These are phyloP conservation scores for Echinarachnius parma DNA, from an alignment of 53 echinoderm and acorn worm genomes.

Conservation along the genomic window DNA sequence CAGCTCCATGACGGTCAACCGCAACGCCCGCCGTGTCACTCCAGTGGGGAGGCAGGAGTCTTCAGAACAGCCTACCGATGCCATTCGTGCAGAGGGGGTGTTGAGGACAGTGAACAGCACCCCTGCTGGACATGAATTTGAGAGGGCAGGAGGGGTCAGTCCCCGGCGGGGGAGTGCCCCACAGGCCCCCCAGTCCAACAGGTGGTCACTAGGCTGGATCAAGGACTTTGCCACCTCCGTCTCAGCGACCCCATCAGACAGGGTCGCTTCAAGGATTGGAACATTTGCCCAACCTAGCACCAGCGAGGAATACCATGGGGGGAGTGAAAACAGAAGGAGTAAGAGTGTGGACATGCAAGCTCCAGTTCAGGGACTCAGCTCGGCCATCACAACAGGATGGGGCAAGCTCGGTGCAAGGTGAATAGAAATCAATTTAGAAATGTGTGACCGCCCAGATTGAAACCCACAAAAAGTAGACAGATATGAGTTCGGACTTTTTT, in stretches of 20 bases:
- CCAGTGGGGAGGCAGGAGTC: slow-evolving; percentile 50
- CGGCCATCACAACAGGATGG: slow-evolving; percentile 48
- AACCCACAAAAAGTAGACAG: no score
- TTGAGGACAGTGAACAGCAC: slow-evolving; percentile 69
- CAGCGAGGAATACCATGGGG: slow-evolving; percentile 7
- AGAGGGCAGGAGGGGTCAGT: background rate
- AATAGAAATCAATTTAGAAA: slow-evolving; percentile 7
- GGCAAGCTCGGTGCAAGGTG: slow-evolving; percentile 73
- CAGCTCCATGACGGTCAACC: slow-evolving; percentile 23
- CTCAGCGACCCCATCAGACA: slow-evolving; percentile 39
- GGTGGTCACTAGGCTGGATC: slow-evolving; percentile 83
- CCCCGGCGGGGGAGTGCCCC: background rate
- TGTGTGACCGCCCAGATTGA: no score
- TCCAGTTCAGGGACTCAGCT: background rate
- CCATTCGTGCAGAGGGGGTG: slow-evolving; percentile 50
- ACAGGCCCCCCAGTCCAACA: slow-evolving; percentile 36
- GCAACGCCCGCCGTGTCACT: slow-evolving; percentile 31
- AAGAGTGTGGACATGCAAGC: slow-evolving; percentile 25
- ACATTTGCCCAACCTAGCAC: background rate
- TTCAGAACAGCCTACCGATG: slow-evolving; percentile 67
- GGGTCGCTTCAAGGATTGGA: slow-evolving; percentile 20
- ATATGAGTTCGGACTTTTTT: no score
- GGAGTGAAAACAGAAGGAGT: slow-evolving; percentile 25
- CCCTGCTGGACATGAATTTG: slow-evolving; percentile 57
- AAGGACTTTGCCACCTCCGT: slow-evolving; percentile 57